Evolutionary conservation across 1,140 invertebrate species (phyloP), one percentile per base, ranked within the genome.

Genomic region (Antheraea mylitta): DNA sequence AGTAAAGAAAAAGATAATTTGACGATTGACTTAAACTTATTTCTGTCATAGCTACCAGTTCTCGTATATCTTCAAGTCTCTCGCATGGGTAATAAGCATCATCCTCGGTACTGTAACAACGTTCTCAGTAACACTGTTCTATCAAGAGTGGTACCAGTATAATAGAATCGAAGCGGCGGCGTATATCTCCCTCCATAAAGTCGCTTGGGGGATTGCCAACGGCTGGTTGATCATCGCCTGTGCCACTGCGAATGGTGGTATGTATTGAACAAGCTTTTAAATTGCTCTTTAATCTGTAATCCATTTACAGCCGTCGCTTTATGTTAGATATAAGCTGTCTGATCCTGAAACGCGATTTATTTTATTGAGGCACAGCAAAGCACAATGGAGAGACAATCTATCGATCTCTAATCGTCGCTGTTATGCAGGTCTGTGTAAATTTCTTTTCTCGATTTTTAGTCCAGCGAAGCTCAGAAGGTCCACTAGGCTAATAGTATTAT

Each of bases 151-250:
- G 78, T 94, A 94, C 79, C 77, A 92, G 38, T 94, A 94, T 70
- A 94, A 93, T 38, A 77, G 82, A 6, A 73, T 95, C 3, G 95
- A 95, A 73, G 94, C 95, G 0, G 94, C 95, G 0, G 80, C 95
- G 0, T 96, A 95, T 78, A 94, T 95, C 45, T 93, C 95, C 0
- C 73, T 96, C 0, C 95, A 96, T 81, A 93, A 95, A 73, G 90
- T 94, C 4, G 93, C 94, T 0, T 96, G 95, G 95, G 94, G 94
- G 59, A 82, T 94, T 16, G 92, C 93, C 3, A 94, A 95, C 61
- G 94, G 95, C 0, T 96, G 96, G 96, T 90, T 96, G 48, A 92
- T 96, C 7, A 92, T 96, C 72, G 95, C 95, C 0, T 96, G 96
- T 76, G 93, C 95, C 66, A 96, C 95, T 67, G 94, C 95, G 11